Evolutionary conservation across 2,888 invertebrate species (phyloP), one percentile per base, ranked within the genome.

Genomic region (Cordilura impudica): DNA sequence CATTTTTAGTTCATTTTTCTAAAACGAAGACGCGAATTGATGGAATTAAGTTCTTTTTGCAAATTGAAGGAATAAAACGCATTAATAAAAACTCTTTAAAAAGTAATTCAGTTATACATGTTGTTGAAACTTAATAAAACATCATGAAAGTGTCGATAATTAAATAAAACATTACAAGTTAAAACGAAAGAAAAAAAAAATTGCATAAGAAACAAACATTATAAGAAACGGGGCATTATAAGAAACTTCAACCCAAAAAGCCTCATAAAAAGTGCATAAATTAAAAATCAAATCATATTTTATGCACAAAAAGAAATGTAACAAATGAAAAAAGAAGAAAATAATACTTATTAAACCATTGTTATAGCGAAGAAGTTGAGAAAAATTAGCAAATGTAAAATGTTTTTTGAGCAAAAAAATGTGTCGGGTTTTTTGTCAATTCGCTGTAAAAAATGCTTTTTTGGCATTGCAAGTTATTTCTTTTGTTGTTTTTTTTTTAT

Each of bases 1-100:
- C 79, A 79, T 74, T 79, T 78, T 79, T 71, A 75, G 75, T 75
- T 79, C 43, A 79, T 79, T 79, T 79, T 75, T 75, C 79, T 79
- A 56, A 67, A 56, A 75, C 79, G 79, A 79, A 79, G 79, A 79
- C 71, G 79, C 71, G 79, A 67, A 61, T 74, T 67, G 61, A 75
- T 63, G 61, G n/a, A 61, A 67, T 58, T 61, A 53, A 61, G 61
- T 61, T 63, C 35, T 70, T 56, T 71, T 67, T 61, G 53, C 54
- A 75, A 73, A 58, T 67, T 26, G 66, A 12, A 53, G 51, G 58
- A 69, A 65, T 29, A 53, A 67, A 76, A 66, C 66, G 53, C 60
- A 60, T 14, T 45, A 31, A 26, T 65, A 43, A 70, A n/a, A 70
- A 47, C 58, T 23, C 61, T 58, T 2, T 4, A 39, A 16, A 72